These are phyloP conservation scores for Emydocephalus ijimae DNA, from an alignment of 2,113 vertebrate species.

Conservation along the genomic window DNA sequence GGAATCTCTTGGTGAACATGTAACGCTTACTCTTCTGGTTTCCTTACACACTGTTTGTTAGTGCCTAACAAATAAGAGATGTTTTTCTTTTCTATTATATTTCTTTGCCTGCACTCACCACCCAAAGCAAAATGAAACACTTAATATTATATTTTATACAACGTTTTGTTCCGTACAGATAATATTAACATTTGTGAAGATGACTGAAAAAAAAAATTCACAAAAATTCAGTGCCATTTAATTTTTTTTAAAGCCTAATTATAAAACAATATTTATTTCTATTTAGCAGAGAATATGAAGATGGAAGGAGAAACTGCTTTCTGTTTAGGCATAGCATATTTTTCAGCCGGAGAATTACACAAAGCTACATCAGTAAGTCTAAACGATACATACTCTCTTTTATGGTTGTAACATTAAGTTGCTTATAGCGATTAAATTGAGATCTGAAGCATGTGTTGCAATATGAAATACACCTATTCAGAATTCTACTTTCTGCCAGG, in stretches of 20 bases:
- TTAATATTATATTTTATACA: background rate
- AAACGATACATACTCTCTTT: constrained; percentile 15
- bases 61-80: background rate
- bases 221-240: background rate
- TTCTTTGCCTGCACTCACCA: background rate
- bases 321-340: constrained; percentile 73
- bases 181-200: background rate
- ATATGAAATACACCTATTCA: background rate
- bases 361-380: constrained; percentile 71
- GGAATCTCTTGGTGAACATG: background rate
- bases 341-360: constrained; percentile 67
- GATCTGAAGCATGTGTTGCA: background rate
- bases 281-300: constrained; percentile 66
- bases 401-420: background rate
- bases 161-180: background rate
- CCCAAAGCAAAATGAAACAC: background rate
- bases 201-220: background rate
- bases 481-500: background rate
- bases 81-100: background rate
- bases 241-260: background rate
- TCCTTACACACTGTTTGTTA: background rate
- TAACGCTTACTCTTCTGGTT: background rate
- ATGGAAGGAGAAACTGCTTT: constrained; percentile 75
- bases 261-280: constrained; percentile 24
- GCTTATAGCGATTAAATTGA: background rate